Base-by-base conservation (phyloP, 2,797 vertebrate species). In the Rachycentron canadum region DNA sequence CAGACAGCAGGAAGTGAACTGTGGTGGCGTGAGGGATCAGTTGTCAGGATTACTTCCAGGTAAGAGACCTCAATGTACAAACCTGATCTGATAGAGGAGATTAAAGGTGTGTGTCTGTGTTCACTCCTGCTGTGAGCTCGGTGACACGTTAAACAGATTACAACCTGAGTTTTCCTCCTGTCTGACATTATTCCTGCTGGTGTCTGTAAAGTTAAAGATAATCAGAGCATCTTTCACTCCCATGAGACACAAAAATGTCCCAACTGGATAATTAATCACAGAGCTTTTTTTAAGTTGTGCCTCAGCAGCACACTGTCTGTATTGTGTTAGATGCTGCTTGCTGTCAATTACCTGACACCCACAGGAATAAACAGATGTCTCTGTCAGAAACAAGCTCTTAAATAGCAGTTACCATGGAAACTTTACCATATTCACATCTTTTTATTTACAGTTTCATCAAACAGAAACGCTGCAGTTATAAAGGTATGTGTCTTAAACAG, bases 1-100 rank as follows among this genome's bases (percentile, higher is more conserved):
- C 47, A 23, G 41, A 60, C 57, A 66, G 28, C 68, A 80, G 69
- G 73, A 82, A 75, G 62, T 79, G 34, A 65, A 4, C 34, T 57
- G 57, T 25, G 34, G 23, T 21, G 34, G 43, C 0, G 4, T 30
- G 63, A 76, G 25, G 49, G 45, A 69, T 78, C 66, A 67, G 58
- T 64, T 45, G 16, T 66, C 21, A 52, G 69, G 38, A 82, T 72
- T 53, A 41, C 16, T 55, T 38, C 38, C 38, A 38, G 43, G 64
- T 25, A 36, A 53, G 36, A 68, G 36, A 68, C 36, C 30, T 53
- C 71, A 41, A 77, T 50, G 50, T 41, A 36, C n/a, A 43, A 67
- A n/a, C 23, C 53, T 76, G 59, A 71, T 60, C 74, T 40, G 61
- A 62, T 47, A 10, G 13, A 63, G 10, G 26, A 30, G 62, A 81